Evolutionary conservation across 1,140 invertebrate species (phyloP).

Genomic region (Pinna nobilis): DNA sequence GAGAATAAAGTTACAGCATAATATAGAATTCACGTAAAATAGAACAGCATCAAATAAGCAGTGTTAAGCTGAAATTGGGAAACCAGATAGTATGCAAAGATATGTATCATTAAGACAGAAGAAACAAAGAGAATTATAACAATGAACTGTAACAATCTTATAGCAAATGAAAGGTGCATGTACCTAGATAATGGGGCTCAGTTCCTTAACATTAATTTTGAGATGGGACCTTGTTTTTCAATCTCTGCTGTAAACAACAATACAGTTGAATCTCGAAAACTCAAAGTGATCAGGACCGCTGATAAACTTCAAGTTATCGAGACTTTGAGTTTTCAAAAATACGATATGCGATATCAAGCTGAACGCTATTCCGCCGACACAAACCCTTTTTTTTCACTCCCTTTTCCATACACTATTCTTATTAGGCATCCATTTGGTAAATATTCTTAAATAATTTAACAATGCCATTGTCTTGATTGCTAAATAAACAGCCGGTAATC

Average conservation of each 20-base stretch:
- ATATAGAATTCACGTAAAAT: background rate
- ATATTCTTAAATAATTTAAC: too few species aligned
- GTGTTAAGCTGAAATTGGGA: background rate
- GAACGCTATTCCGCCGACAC: too few species aligned
- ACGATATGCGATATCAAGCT: too few species aligned
- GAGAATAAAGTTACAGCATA: slow-evolving; percentile 19
- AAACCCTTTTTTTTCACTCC: too few species aligned
- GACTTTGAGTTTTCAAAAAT: slow-evolving; percentile 8
- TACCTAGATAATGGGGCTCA: background rate
- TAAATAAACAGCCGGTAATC: too few species aligned
- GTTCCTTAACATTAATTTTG: background rate
- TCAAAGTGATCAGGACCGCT: too few species aligned
- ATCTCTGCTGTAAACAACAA: background rate
- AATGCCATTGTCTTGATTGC: too few species aligned
- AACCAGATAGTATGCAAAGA: background rate
- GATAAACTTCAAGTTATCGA: too few species aligned
- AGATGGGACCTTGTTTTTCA: background rate
- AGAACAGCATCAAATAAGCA: background rate
- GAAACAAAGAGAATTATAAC: background rate
- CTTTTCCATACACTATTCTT: too few species aligned
- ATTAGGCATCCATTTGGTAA: too few species aligned
- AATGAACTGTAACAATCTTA: slow-evolving; percentile 10
- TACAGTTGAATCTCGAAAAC: too few species aligned
- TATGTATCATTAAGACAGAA: background rate
- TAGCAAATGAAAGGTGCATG: slow-evolving; percentile 15